phyloP scores from a whole-genome alignment of 2,888 invertebrate species.

The Megastigmus dorsalis region DNA sequence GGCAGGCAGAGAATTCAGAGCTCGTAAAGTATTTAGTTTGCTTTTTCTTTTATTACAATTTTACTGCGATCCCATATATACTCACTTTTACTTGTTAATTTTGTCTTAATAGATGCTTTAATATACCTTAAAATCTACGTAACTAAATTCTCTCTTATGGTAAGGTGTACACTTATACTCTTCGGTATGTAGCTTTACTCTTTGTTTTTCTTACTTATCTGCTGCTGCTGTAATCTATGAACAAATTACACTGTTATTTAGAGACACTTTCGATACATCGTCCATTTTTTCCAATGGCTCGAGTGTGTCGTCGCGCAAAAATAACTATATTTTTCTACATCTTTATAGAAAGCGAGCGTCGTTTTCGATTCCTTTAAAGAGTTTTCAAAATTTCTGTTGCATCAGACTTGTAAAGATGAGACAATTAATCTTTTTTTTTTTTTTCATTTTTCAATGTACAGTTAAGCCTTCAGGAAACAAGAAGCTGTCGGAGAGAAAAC shows the following conservation, averaged over 20 bases:
- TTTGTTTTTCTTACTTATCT: slow-evolving; percentile 32
- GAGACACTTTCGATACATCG: slow-evolving; percentile 4
- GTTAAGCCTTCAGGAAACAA: too few species aligned
- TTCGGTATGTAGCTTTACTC: slow-evolving; percentile 37
- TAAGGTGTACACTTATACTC: not conserved
- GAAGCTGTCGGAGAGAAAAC: too few species aligned
- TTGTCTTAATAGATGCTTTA: slow-evolving; percentile 8
- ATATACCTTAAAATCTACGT: slow-evolving; percentile 1
- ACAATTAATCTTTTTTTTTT: not conserved
- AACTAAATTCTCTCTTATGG: slow-evolving; percentile 4
- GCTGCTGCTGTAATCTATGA: slow-evolving; percentile 36
- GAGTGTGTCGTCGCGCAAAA: slow-evolving; percentile 14
- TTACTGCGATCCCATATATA: not conserved
- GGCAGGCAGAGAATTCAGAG: slow-evolving; percentile 55
- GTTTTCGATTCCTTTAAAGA: not conserved
- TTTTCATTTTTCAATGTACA: not conserved
- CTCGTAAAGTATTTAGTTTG: slow-evolving; percentile 8
- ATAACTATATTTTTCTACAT: slow-evolving; percentile 15
- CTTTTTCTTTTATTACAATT: not conserved
- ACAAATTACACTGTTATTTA: slow-evolving; percentile 22
- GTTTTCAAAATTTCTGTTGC: not conserved
- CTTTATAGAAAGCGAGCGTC: slow-evolving; percentile 30
- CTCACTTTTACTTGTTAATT: not conserved
- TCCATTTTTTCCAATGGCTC: slow-evolving; percentile 10
- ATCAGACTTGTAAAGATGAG: not conserved